These are phyloP conservation scores for Coreoperca whiteheadi DNA, from an alignment of 2,113 vertebrate species.

Conservation along the genomic window DNA sequence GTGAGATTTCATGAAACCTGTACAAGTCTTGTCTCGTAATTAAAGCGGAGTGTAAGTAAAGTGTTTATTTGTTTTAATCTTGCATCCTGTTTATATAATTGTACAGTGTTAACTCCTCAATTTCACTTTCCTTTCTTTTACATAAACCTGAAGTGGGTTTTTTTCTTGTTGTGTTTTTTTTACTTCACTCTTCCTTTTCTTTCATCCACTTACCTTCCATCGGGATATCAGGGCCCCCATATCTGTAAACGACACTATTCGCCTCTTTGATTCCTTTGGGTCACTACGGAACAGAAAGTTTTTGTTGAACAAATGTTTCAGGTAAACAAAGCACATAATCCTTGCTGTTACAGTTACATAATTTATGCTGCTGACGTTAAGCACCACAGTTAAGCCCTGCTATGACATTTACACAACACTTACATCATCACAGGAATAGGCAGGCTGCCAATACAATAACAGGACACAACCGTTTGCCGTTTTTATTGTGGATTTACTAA, in stretches of 20 bases:
- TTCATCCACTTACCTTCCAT: slow-evolving; percentile 88
- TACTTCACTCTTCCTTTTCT: not conserved
- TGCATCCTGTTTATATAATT: not conserved
- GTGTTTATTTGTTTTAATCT: not conserved
- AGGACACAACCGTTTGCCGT: not conserved
- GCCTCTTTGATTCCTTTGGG: slow-evolving; percentile 20
- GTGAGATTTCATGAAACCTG: not conserved
- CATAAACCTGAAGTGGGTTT: not conserved
- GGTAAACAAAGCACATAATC: not conserved
- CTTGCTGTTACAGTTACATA: not conserved
- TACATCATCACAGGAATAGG: slow-evolving; percentile 6
- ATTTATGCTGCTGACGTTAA: not conserved
- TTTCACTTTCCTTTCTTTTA: not conserved
- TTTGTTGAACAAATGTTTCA: not conserved
- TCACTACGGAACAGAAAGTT: slow-evolving; percentile 47
- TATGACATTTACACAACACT: not conserved
- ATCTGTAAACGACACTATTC: slow-evolving; percentile 15
- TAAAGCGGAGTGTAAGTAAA: too few relatives aligned
- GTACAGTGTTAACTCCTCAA: not conserved
- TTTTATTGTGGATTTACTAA: slow-evolving; percentile 6
- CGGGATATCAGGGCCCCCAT: slow-evolving; percentile 92
- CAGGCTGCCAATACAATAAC: not conserved
- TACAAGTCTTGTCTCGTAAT: not conserved
- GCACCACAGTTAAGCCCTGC: not conserved
- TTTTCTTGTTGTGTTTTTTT: not conserved